Percentiles rank a stretch among this genome's conserved stretches.
These are phyloP conservation scores for Aphis craccivora DNA, from an alignment of 1,140 invertebrate species.

Conservation along the genomic window DNA sequence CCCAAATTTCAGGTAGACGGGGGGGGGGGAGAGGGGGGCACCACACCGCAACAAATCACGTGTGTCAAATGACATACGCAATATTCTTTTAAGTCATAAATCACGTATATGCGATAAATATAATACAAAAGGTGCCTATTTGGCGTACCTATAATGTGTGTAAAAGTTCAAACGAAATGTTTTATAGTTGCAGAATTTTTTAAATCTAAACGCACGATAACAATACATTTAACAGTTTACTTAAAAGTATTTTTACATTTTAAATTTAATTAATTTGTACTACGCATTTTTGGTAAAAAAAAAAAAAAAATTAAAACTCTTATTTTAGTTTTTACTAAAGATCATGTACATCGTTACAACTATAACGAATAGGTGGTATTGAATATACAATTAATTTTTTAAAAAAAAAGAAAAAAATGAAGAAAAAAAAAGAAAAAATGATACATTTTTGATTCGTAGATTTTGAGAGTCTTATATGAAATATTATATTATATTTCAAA, in stretches of 20 bases:
- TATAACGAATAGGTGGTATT: background rate
- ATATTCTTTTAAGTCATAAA: constrained; percentile 46
- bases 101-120: background rate
- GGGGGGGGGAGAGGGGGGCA: too few relatives aligned
- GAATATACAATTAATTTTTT: too few relatives aligned
- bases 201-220: background rate
- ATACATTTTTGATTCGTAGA: background rate
- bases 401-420: too few relatives aligned
- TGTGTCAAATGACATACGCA: constrained; percentile 5
- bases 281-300: background rate
- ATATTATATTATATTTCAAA: too few relatives aligned
- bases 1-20: background rate
- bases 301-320: background rate
- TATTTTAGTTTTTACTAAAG: background rate
- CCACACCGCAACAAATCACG: background rate
- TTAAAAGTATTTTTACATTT: background rate
- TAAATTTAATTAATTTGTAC: background rate
- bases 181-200: background rate
- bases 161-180: background rate
- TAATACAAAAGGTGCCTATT: background rate
- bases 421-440: too few relatives aligned
- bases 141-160: background rate
- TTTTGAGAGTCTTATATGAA: background rate
- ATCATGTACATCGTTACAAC: background rate
- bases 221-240: background rate